Conservation (phyloP, 1,140 invertebrate species). For the Apolygus lucorum region DNA sequence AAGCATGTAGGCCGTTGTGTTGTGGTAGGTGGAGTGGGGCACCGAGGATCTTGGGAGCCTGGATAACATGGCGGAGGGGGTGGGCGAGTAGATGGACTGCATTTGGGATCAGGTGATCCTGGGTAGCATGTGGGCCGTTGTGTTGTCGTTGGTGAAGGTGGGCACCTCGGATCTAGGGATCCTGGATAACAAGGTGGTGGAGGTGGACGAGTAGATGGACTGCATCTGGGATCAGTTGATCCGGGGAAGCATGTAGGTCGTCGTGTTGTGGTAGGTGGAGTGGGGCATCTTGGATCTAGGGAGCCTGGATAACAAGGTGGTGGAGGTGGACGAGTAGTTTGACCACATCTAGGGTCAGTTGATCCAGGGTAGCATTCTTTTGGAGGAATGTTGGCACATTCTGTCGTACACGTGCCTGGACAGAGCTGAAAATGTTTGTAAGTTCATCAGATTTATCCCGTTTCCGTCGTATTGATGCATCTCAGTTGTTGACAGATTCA, state of each 20-base stretch:
- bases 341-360: too few species aligned
- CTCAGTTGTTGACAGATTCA: neutral
- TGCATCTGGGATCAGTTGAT: too few species aligned
- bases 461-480: neutral
- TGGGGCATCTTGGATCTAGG: too few species aligned
- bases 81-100: conserved; percentile 27
- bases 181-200: too few species aligned
- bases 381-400: conserved; percentile 35
- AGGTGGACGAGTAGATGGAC: too few species aligned
- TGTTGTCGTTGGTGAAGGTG: too few species aligned
- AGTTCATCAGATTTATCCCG: neutral
- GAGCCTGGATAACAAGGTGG: too few species aligned
- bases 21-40: conserved; percentile 33
- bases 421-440: conserved; percentile 36
- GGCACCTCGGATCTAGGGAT: too few species aligned
- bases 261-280: too few species aligned
- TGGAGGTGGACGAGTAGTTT: too few species aligned
- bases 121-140: conserved; percentile 36
- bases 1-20: conserved; percentile 29
- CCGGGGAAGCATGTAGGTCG: too few species aligned
- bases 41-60: conserved; percentile 38
- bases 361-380: too few species aligned
- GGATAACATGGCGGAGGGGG: conserved; percentile 34
- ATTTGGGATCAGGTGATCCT: conserved; percentile 25
- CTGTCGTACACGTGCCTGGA: conserved; percentile 37